Evolutionary conservation across 2,113 vertebrate species (phyloP).

Genomic region (Orycteropus afer): DNA sequence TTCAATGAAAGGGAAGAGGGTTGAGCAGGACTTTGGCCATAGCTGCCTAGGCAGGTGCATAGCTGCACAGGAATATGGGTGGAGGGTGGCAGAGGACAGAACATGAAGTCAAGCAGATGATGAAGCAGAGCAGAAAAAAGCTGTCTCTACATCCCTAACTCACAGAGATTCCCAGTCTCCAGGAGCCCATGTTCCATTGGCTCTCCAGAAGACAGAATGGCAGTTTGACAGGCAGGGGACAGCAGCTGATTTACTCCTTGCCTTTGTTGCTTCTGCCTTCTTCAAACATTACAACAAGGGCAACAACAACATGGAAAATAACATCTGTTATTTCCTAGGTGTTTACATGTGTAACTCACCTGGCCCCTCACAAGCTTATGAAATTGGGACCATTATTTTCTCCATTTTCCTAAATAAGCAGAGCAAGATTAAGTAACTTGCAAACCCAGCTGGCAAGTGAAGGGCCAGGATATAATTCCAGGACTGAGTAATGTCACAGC

Average conservation of each 20-base stretch:
- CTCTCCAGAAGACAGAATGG: slow-evolving; percentile 71
- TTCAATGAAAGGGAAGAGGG: background rate
- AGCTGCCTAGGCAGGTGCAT: background rate
- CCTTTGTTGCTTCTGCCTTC: slow-evolving; percentile 47
- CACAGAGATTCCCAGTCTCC: slow-evolving; percentile 66
- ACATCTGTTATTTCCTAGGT: background rate
- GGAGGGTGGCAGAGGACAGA: background rate
- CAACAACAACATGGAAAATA: background rate
- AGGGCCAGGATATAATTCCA: background rate
- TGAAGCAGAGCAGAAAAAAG: background rate
- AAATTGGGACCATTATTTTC: background rate
- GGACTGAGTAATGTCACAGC: background rate
- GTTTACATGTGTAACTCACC: background rate
- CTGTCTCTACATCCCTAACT: background rate
- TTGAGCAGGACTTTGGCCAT: background rate
- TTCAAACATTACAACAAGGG: background rate
- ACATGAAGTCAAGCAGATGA: background rate
- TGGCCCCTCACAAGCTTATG: background rate
- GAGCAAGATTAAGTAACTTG: background rate
- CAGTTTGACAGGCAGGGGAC: slow-evolving; percentile 73
- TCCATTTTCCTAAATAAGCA: background rate
- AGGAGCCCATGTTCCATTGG: slow-evolving; percentile 66
- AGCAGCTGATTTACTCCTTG: slow-evolving; percentile 67
- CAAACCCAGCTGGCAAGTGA: background rate
- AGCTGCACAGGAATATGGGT: background rate